Evolutionary conservation across 1,140 invertebrate genomes (phyloP), one percentile per base, ranked within the genome.

Genomic region (Drosophila nigromelanica): DNA sequence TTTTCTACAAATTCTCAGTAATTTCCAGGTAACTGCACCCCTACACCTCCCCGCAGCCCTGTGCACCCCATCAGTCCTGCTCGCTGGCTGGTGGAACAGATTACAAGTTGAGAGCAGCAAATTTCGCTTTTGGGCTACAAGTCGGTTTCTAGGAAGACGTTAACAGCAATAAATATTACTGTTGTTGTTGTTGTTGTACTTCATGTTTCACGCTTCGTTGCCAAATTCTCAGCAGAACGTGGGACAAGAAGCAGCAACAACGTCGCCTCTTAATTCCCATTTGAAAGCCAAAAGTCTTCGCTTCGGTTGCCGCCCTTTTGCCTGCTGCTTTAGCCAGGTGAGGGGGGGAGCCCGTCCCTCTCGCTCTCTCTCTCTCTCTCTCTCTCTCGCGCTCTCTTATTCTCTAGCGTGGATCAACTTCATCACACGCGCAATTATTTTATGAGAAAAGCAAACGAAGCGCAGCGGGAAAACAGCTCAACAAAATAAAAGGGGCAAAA

Each of bases 381-480:
- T 15, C 48, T n/a, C 47, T 30, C 47, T 18, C 14, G 39, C 15
- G 11, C 51, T 40, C 30, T 14, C 47, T 15, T 33, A 27, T 35
- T 52, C 67, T 50, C 24, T 72, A 66, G 52, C 62, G 42, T 69
- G 64, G 73, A 66, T 70, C 72, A 73, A 75, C 75, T 67, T 78
- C 83, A 87, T 87, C 82, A 87, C 82, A 87, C 79, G 83, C 80
- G 82, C 82, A 87, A 87, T 87, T 87, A 87, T 89, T 89, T 87
- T 82, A 87, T 87, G 82, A 82, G 82, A 89, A 87, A 89, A 79
- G 52, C 78, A 82, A 86, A 37, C 82, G 75, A 51, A 69, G 78
- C 71, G 66, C 66, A 69, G 56, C 72, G 58, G 66, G 66, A 59
- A 54, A 72, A 30, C 68, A 30, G 30, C 63, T 42, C 27, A 58